Base-by-base conservation (phyloP, 2,888 invertebrate species). In the Hipparchia sbordonii region DNA sequence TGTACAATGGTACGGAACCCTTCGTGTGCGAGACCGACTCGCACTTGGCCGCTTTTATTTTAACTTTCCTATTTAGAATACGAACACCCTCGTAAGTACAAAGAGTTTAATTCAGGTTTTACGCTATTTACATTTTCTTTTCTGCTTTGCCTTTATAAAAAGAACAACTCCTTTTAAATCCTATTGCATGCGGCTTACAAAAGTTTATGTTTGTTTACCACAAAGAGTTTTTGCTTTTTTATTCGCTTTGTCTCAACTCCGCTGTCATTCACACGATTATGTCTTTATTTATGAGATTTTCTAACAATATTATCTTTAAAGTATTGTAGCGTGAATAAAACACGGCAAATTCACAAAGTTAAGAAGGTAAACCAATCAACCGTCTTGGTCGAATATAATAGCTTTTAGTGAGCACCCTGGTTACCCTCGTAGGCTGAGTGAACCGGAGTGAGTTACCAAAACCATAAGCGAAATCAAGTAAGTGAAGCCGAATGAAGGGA, bases 121-220 rank as follows among this genome's bases (percentile, higher is more conserved):
- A 9, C 46, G 54, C 70, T 62, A 65, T 57, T 62, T 63, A 74
- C 52, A 52, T 68, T 52, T 52, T 65, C 65, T 65, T 65, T 63
- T 65, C 52, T 70, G 52, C 67, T 67, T 66, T 60, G 69, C 57
- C 75, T 68, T 71, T 73, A 73, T 67, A 73, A 75, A 75, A 75
- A 75, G 75, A 65, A 12, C 65, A 51, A 63, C 63, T 62, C 59
- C 72, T 75, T 71, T 46, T 71, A 23, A 73, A 52, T 66, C 69
- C 62, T 52, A 60, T 73, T 67, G 65, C 51, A 67, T 52, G 73
- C 56, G 66, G 66, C 61, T 39, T 39, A 71, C 67, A 70, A 70
- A 73, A 70, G 52, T 73, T 70, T 69, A 61, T 70, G 70, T 71
- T 71, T 71, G 60, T 51, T 57, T 69, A 60, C 69, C 71, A 65